Evolutionary conservation across 2,888 invertebrate genomes (phyloP).

Genomic region (Ernsta delagoae): DNA sequence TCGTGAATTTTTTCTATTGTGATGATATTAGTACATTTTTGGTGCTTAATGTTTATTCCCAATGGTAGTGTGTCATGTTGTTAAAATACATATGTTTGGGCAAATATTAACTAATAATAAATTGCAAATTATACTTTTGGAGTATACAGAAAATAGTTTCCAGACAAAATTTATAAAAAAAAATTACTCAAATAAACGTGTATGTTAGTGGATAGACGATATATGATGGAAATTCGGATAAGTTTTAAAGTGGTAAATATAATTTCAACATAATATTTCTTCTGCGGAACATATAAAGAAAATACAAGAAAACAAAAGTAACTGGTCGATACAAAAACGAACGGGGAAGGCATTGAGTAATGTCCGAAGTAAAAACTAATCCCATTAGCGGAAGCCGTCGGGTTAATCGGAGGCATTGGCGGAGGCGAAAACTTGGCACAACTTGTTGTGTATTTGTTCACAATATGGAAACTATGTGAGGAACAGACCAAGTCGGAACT

Average conservation of each 20-base stretch:
- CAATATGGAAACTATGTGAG: background rate
- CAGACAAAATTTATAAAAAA: too few relatives aligned
- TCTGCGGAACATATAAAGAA: background rate
- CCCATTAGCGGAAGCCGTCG: conserved; percentile 13
- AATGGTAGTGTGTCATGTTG: too few relatives aligned
- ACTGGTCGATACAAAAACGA: background rate
- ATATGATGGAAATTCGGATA: too few relatives aligned
- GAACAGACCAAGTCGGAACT: background rate
- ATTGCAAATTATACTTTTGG: too few relatives aligned
- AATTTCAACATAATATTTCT: too few relatives aligned
- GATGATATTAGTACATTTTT: background rate
- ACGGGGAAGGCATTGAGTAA: conserved; percentile 1
- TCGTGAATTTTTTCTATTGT: background rate
- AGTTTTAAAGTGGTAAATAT: too few relatives aligned
- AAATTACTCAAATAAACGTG: too few relatives aligned
- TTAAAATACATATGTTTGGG: too few relatives aligned
- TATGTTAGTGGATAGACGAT: too few relatives aligned
- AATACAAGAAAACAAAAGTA: background rate
- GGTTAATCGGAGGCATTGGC: conserved; percentile 22
- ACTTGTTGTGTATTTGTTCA: conserved; percentile 11
- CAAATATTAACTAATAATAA: too few relatives aligned
- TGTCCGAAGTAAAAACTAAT: conserved; percentile 15
- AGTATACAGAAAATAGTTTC: too few relatives aligned
- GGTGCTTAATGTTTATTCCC: too few relatives aligned
- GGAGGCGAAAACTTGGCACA: conserved; percentile 1